Conservation (phyloP, 2,797 vertebrate species). For the Thamnophis elegans region DNA sequence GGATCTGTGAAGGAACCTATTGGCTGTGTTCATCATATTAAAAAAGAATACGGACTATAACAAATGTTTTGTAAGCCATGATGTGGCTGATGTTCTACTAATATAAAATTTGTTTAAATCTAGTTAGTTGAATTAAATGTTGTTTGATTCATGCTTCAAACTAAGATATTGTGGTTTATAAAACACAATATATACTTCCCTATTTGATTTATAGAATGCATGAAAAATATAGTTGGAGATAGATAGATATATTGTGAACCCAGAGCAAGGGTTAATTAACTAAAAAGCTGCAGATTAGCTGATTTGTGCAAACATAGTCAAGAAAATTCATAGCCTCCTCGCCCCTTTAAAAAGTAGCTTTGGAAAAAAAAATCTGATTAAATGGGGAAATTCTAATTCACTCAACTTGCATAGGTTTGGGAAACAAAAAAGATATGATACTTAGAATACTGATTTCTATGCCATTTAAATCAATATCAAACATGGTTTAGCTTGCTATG, state of each 20-base stretch:
- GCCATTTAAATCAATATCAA: background rate
- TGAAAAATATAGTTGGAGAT: background rate
- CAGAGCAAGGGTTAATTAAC: background rate
- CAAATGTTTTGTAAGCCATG: background rate
- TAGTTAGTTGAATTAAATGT: background rate
- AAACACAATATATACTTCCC: background rate
- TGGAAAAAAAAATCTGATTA: background rate
- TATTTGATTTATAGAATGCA: background rate
- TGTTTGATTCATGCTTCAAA: background rate
- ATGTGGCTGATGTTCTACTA: background rate
- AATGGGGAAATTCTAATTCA: background rate
- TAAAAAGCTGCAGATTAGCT: background rate
- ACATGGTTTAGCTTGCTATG: background rate
- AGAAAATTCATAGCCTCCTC: background rate
- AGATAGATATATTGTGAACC: background rate
- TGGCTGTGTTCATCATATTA: background rate
- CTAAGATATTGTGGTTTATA: background rate
- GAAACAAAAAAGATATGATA: background rate
- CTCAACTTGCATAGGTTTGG: background rate
- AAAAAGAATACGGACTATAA: background rate
- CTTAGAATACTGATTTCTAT: background rate
- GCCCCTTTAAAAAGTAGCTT: background rate
- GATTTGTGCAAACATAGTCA: background rate
- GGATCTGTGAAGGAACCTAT: background rate
- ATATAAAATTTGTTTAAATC: background rate